Evolutionary conservation across 1,140 invertebrate species (phyloP), one percentile per base, ranked within the genome.

Genomic region (Pogonus chalceus): DNA sequence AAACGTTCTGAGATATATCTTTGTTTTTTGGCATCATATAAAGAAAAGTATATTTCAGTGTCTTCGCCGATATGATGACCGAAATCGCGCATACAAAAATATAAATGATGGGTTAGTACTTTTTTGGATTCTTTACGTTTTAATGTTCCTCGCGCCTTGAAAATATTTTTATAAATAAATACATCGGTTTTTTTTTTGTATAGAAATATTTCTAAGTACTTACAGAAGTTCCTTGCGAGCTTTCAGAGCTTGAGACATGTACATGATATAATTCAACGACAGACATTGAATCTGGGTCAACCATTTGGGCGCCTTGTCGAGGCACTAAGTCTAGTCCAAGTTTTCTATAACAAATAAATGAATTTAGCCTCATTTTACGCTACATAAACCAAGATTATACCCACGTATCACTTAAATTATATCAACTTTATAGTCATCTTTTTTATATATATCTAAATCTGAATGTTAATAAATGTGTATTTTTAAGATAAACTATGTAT

Each of bases 321-420:
- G 92, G 93, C 16, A 96, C 92, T 64, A 96, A 67, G 74, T 96
- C 94, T 60, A 96, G 72, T 0, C 88, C 90, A 7, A 96, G 77
- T 77, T 92, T 89, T 69, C 92, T 96, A 74, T 26, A 85, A 87
- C 61, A 69, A 59, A 69, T 57, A 66, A 60, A 22, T 49, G n/a
- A n/a, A n/a, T n/a, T n/a, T n/a, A n/a, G n/a, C n/a, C n/a, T n/a
- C n/a, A n/a, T n/a, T n/a, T n/a, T n/a, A n/a, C n/a, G n/a, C n/a
- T n/a, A n/a, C n/a, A n/a, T n/a, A n/a, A n/a, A n/a, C n/a, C n/a
- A n/a, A n/a, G n/a, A n/a, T n/a, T n/a, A n/a, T n/a, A n/a, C n/a
- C n/a, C n/a, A n/a, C n/a, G n/a, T n/a, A n/a, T n/a, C n/a, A n/a
- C n/a, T n/a, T n/a, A n/a, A n/a, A n/a, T n/a, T n/a, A n/a, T n/a